Evolutionary conservation across 2,888 invertebrate genomes (phyloP).

Genomic region (Eulithis prunata): DNA sequence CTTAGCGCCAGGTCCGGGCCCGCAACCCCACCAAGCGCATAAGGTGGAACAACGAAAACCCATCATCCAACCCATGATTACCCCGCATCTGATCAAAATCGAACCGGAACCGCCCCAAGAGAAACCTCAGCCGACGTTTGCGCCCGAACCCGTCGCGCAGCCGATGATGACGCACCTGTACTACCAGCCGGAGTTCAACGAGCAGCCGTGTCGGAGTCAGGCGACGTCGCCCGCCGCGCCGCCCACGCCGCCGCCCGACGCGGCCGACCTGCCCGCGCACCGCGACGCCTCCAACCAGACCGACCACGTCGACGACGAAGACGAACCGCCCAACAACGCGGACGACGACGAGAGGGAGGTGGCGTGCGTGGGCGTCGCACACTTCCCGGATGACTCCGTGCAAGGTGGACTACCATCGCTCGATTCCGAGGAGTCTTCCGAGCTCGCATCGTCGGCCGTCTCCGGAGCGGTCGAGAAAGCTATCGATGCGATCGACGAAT

Average conservation of each 20-base stretch:
- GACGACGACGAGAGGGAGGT: slow-evolving; percentile 77
- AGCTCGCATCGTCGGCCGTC: slow-evolving; percentile 60
- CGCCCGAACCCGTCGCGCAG: slow-evolving; percentile 78
- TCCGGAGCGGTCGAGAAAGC: slow-evolving; percentile 74
- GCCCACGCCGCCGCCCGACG: slow-evolving; percentile 79
- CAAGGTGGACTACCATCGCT: slow-evolving; percentile 62
- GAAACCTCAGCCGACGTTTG: slow-evolving; percentile 71
- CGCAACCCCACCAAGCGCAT: slow-evolving; percentile 64
- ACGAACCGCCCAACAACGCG: slow-evolving; percentile 81
- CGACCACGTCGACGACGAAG: slow-evolving; percentile 89
- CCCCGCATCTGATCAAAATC: slow-evolving; percentile 87
- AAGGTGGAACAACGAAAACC: slow-evolving; percentile 73
- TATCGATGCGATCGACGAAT: slow-evolving; percentile 72
- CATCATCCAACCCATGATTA: slow-evolving; percentile 76
- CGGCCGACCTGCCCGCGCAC: slow-evolving; percentile 86
- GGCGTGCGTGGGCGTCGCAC: slow-evolving; percentile 79
- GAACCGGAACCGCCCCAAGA: slow-evolving; percentile 86
- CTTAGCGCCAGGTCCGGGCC: slow-evolving; percentile 84
- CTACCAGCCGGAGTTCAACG: slow-evolving; percentile 80
- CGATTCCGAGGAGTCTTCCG: slow-evolving; percentile 75
- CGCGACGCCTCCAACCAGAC: slow-evolving; percentile 93
- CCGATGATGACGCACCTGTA: slow-evolving; percentile 83
- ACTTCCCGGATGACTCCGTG: slow-evolving; percentile 68
- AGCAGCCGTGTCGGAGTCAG: slow-evolving; percentile 81
- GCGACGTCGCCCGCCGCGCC: slow-evolving; percentile 86